A percentile compares a stretch with the other conserved stretches of the same genome.
Conservation (phyloP, 2,113 vertebrate species). For the Oriolus oriolus region DNA sequence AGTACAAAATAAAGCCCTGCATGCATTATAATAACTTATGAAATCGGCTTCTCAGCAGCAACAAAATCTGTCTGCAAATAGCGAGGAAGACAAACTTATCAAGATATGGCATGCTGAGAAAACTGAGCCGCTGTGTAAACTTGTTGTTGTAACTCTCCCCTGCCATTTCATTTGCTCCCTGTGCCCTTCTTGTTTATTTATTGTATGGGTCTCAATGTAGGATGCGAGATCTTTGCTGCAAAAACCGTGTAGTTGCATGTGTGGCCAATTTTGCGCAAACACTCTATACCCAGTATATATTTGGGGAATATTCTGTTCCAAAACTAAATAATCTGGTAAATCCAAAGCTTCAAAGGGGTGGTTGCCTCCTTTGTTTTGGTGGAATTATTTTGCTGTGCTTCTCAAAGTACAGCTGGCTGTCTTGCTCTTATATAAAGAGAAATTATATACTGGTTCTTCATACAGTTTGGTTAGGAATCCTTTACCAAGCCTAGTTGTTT, state of each 20-base stretch:
- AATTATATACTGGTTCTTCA: neutral
- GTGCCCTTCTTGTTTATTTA: neutral
- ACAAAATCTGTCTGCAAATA: neutral
- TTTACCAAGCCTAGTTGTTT: neutral
- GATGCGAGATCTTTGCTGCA: neutral
- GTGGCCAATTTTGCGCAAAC: neutral
- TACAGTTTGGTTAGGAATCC: neutral
- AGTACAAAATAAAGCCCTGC: neutral
- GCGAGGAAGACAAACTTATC: neutral
- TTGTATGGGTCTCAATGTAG: neutral
- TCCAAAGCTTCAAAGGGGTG: neutral
- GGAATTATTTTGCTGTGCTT: neutral
- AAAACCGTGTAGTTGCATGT: accelerated
- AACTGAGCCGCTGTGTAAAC: neutral
- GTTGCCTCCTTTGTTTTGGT: neutral
- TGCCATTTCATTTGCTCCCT: neutral
- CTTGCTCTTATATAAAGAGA: neutral
- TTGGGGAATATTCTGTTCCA: neutral
- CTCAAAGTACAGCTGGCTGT: neutral
- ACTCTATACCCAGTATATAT: neutral
- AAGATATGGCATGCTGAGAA: neutral
- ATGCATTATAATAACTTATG: neutral
- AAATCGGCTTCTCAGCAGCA: neutral
- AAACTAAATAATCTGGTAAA: neutral
- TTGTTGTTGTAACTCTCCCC: neutral